phyloP scores from a whole-genome alignment of 1,140 invertebrate genomes.

The Conopomorpha cramerella region DNA sequence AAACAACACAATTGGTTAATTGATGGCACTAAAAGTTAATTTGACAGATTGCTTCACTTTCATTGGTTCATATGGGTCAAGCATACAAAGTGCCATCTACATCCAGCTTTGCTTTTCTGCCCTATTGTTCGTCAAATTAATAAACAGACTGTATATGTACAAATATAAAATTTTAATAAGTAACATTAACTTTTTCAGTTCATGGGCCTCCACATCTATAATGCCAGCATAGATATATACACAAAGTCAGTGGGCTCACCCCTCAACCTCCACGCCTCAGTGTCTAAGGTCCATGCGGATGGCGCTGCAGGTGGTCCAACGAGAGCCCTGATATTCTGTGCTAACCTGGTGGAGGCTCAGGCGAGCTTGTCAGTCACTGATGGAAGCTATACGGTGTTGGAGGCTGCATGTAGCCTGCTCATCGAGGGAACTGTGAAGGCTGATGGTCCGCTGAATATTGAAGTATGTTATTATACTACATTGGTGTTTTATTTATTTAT shows the following conservation, averaged over 20 bases:
- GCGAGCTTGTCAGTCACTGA: slow-evolving; percentile 17
- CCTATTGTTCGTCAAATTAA: too few relatives aligned
- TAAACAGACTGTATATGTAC: too few relatives aligned
- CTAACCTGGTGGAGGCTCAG: slow-evolving; percentile 64
- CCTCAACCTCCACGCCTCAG: slow-evolving; percentile 76
- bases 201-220: slow-evolving; percentile 84
- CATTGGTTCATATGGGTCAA: too few relatives aligned
- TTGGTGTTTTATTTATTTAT: too few relatives aligned
- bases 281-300: slow-evolving; percentile 77
- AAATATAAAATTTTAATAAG: not conserved
- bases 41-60: too few relatives aligned
- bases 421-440: slow-evolving; percentile 76
- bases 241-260: slow-evolving; percentile 61
- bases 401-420: slow-evolving; percentile 73
- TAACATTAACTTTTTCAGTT: slow-evolving; percentile 59
- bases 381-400: slow-evolving; percentile 64
- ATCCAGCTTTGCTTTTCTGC: too few relatives aligned
- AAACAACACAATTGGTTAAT: too few relatives aligned
- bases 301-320: slow-evolving; percentile 65
- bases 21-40: too few relatives aligned
- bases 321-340: slow-evolving; percentile 73
- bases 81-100: too few relatives aligned
- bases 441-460: slow-evolving; percentile 76
- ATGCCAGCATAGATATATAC: slow-evolving; percentile 71
- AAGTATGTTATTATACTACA: slow-evolving; percentile 64